Conservation (phyloP, 2,797 vertebrate species). For the Petrocephalus schoutedeni region DNA sequence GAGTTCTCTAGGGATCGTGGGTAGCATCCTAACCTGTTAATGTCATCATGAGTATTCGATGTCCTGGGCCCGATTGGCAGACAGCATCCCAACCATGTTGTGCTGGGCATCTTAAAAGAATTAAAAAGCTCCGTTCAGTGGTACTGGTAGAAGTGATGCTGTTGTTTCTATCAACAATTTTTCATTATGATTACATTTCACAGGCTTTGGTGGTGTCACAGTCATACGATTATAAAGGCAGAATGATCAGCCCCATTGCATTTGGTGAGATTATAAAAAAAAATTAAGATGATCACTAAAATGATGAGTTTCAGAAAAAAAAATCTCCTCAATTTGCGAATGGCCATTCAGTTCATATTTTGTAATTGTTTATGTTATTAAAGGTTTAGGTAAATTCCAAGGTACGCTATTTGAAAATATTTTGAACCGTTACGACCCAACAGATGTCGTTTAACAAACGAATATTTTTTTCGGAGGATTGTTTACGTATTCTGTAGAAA, state of each 20-base stretch:
- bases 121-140: neutral
- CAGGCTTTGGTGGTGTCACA: neutral
- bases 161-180: neutral
- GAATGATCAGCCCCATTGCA: neutral
- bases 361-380: neutral
- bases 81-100: neutral
- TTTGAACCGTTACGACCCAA: neutral
- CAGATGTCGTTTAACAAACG: neutral
- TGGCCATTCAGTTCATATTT: neutral
- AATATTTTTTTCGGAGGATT: neutral
- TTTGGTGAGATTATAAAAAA: neutral
- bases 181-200: neutral
- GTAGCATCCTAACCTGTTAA: neutral
- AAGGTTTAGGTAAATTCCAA: neutral
- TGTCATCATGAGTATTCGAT: neutral
- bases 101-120: neutral
- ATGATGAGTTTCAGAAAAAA: neutral
- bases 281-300: neutral
- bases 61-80: neutral
- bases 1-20: neutral
- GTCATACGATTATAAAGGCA: neutral
- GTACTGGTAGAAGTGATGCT: neutral
- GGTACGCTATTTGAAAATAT: neutral
- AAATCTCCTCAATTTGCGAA: neutral
- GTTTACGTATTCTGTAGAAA: neutral